These are phyloP conservation scores for Piliocolobus tephrosceles DNA, from an alignment of 2,113 vertebrate genomes.

Conservation along the genomic window DNA sequence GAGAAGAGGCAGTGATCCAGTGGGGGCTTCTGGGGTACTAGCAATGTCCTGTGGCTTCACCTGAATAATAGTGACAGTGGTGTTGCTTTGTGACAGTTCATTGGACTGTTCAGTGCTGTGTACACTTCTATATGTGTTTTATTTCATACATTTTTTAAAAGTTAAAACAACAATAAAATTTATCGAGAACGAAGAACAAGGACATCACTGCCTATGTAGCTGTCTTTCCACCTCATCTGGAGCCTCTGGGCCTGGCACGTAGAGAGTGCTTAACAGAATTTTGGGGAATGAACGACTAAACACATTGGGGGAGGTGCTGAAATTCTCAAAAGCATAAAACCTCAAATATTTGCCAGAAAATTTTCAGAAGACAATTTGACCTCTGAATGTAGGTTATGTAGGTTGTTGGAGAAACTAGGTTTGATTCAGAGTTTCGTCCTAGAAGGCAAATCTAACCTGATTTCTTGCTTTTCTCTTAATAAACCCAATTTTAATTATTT, in stretches of 20 bases:
- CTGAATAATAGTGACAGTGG: background rate
- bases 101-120: background rate
- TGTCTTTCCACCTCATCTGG: background rate
- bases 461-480: background rate
- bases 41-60: background rate
- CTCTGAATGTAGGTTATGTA: background rate
- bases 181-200: background rate
- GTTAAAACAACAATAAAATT: background rate
- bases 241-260: background rate
- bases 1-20: too few species aligned
- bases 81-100: background rate
- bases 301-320: background rate
- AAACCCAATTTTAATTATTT: background rate
- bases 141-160: background rate
- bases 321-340: background rate
- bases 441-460: background rate
- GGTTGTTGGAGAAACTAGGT: background rate
- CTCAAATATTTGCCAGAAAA: background rate
- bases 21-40: background rate
- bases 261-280: background rate
- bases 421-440: background rate
- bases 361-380: background rate
- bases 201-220: background rate
- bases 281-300: background rate
- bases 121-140: background rate